Evolutionary conservation across 1,140 invertebrate species (phyloP).

Genomic region (Orchestia grillus): DNA sequence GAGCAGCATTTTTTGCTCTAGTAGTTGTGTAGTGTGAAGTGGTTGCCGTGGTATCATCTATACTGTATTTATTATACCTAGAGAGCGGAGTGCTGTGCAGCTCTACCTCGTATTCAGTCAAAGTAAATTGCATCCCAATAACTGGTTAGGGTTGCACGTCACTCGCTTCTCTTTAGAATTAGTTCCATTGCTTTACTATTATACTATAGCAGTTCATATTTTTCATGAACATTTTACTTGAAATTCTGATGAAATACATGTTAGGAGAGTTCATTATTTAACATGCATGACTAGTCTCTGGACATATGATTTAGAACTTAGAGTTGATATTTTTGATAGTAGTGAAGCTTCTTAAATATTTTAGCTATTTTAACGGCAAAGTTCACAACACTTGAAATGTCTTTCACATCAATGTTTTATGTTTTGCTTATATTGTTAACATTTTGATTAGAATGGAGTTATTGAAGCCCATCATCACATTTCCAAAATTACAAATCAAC

Average conservation of each 20-base stretch:
- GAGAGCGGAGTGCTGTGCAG: background rate
- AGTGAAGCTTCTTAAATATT: conserved; percentile 52
- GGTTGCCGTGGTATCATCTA: conserved; percentile 63
- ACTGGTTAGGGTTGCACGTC: background rate
- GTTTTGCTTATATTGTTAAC: conserved; percentile 44
- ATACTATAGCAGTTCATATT: conserved; percentile 2
- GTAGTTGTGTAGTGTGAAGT: conserved; percentile 60
- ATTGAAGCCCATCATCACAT: conserved; percentile 32
- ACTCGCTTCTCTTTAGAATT: conserved; percentile 45
- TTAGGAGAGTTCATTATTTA: conserved; percentile 42
- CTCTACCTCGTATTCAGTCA: background rate
- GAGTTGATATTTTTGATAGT: conserved; percentile 54
- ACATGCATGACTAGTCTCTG: conserved; percentile 46
- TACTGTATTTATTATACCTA: conserved; percentile 60
- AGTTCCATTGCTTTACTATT: background rate
- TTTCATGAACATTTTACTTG: background rate
- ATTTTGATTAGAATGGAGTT: conserved; percentile 49
- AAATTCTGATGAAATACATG: conserved; percentile 43
- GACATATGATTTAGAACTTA: conserved; percentile 46
- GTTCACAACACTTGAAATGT: conserved; percentile 30
- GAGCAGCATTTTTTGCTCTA: conserved; percentile 28
- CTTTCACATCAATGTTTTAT: conserved; percentile 46
- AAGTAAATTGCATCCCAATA: background rate
- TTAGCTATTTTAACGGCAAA: conserved; percentile 38
- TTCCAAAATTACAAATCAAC: conserved; percentile 15